These are phyloP conservation scores for Sinhomidia bicolor DNA, from an alignment of 2,888 invertebrate genomes.

Conservation along the genomic window DNA sequence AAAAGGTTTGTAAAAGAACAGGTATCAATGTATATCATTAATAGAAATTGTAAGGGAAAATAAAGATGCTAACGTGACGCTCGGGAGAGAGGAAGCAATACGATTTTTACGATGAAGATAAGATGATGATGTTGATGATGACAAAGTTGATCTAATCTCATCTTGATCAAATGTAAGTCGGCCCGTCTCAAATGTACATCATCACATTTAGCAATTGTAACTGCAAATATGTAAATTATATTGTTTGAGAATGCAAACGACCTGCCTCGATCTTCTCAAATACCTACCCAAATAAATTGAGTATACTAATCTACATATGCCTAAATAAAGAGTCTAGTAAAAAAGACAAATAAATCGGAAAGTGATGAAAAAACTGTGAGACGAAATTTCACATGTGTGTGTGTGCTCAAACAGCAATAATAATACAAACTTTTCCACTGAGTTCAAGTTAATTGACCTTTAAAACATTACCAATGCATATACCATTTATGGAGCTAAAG, in stretches of 20 bases:
- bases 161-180: constrained; percentile 12
- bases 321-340: too few species aligned
- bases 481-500: constrained; percentile 44
- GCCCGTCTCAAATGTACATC: background rate
- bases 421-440: background rate
- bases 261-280: background rate
- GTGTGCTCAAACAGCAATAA: too few species aligned
- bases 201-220: background rate
- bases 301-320: too few species aligned
- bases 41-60: too few species aligned
- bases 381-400: background rate
- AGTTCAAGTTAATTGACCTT: constrained; percentile 59
- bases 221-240: background rate
- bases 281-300: background rate
- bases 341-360: background rate
- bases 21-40: too few species aligned
- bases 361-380: background rate
- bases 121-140: background rate
- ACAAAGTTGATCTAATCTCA: background rate
- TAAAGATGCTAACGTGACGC: too few species aligned
- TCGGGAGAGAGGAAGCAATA: too few species aligned
- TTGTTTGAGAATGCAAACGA: background rate
- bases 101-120: background rate
- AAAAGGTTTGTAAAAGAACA: too few species aligned
- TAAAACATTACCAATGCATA: background rate